phyloP scores from a whole-genome alignment of 2,113 vertebrate species.

The Oenanthe melanoleuca region DNA sequence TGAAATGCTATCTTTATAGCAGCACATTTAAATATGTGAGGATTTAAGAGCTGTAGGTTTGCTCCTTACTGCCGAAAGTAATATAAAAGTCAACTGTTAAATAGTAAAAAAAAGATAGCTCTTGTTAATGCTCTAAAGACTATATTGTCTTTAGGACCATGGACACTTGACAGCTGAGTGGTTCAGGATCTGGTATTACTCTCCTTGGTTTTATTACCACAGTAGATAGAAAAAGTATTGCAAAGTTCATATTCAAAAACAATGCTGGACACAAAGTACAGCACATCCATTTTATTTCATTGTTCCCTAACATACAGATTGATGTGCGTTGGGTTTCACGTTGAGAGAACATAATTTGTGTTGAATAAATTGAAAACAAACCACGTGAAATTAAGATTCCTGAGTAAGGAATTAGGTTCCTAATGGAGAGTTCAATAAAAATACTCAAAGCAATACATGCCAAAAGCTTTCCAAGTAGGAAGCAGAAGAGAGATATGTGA shows the following conservation, averaged over 20 bases:
- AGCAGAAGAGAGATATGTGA: not conserved
- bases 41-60: not conserved
- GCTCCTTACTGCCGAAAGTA: not conserved
- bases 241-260: not conserved
- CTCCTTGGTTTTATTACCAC: not conserved
- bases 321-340: not conserved
- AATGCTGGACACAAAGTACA: not conserved
- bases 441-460: not conserved
- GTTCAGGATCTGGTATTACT: not conserved
- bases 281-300: not conserved
- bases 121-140: not conserved
- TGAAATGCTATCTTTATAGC: not conserved
- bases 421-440: conserved; percentile 42
- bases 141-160: not conserved
- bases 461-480: conserved; percentile 27
- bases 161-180: not conserved
- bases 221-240: not conserved
- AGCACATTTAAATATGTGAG: not conserved
- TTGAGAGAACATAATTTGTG: not conserved
- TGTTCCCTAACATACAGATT: not conserved
- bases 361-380: conserved; percentile 31
- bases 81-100: not conserved
- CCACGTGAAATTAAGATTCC: not conserved
- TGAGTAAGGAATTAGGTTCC: not conserved
- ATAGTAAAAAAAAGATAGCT: not conserved